Conservation (phyloP, 2,888 invertebrate species). For the Parelbella ahira region DNA sequence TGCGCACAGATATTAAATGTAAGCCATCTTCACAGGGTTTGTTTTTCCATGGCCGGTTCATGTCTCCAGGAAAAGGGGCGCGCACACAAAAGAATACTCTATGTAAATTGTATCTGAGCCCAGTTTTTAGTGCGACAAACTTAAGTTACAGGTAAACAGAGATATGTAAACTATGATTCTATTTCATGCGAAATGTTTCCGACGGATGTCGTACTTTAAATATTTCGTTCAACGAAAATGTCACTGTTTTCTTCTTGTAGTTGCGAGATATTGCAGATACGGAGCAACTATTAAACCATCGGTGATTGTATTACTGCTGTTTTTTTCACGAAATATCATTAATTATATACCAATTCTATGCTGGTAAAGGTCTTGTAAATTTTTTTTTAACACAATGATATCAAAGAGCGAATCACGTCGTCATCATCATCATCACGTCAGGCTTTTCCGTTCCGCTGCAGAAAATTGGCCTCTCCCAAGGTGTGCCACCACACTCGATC, state of each 20-base stretch:
- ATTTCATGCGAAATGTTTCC: conserved; percentile 47
- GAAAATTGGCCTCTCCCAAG: too few relatives aligned
- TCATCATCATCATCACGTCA: too few relatives aligned
- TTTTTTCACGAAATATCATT: too few relatives aligned
- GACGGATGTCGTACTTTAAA: conserved; percentile 47
- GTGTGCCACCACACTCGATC: too few relatives aligned
- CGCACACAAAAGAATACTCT: conserved; percentile 5
- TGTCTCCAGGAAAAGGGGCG: conserved; percentile 13
- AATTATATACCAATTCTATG: too few relatives aligned
- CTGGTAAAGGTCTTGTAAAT: too few relatives aligned
- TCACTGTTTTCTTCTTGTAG: conserved; percentile 19
- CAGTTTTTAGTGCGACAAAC: not conserved
- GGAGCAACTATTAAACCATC: too few relatives aligned
- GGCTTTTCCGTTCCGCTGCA: too few relatives aligned
- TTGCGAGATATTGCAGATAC: too few relatives aligned
- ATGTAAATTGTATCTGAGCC: not conserved
- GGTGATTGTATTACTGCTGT: too few relatives aligned
- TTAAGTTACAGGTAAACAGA: conserved; percentile 39
- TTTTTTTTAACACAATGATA: too few relatives aligned
- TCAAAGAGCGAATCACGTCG: too few relatives aligned
- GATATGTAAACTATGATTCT: conserved; percentile 48
- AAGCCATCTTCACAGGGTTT: conserved; percentile 39
- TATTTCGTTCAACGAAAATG: conserved; percentile 40
- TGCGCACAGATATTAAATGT: conserved; percentile 44
- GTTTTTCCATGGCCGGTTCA: conserved; percentile 39